phyloP scores from a whole-genome alignment of 1,140 invertebrate species.

The Trichonephila inaurata region DNA sequence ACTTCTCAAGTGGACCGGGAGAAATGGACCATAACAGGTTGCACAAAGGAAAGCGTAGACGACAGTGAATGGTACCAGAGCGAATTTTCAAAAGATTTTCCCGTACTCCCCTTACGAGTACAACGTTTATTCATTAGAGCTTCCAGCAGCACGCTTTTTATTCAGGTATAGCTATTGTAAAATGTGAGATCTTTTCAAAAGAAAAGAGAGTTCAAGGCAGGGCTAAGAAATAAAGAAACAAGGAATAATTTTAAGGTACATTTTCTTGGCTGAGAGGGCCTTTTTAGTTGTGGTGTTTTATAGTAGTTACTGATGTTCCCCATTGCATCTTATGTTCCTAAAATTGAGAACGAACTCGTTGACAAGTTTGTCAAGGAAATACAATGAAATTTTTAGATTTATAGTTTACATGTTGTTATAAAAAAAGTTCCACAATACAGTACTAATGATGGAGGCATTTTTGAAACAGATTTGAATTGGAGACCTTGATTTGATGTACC shows the following conservation, averaged over 20 bases:
- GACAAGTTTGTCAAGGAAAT: slow-evolving; percentile 26
- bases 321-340: neutral
- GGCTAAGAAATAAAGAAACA: slow-evolving; percentile 15
- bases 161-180: neutral
- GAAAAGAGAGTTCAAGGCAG: neutral
- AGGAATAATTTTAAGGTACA: slow-evolving; percentile 11
- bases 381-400: slow-evolving; percentile 36
- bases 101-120: neutral
- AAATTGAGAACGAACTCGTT: slow-evolving; percentile 28
- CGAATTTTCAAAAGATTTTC: neutral
- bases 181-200: slow-evolving; percentile 28
- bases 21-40: slow-evolving; percentile 69
- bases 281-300: too few relatives aligned
- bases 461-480: neutral
- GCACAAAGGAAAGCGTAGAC: neutral
- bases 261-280: too few relatives aligned
- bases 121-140: slow-evolving; percentile 36
- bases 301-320: neutral
- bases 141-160: slow-evolving; percentile 14
- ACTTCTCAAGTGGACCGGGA: slow-evolving; percentile 47
- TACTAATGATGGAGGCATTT: neutral
- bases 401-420: slow-evolving; percentile 16
- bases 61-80: neutral
- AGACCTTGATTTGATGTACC: neutral
- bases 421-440: neutral